phyloP scores from a whole-genome alignment of 2,888 invertebrate genomes.

The Perdita meconis region DNA sequence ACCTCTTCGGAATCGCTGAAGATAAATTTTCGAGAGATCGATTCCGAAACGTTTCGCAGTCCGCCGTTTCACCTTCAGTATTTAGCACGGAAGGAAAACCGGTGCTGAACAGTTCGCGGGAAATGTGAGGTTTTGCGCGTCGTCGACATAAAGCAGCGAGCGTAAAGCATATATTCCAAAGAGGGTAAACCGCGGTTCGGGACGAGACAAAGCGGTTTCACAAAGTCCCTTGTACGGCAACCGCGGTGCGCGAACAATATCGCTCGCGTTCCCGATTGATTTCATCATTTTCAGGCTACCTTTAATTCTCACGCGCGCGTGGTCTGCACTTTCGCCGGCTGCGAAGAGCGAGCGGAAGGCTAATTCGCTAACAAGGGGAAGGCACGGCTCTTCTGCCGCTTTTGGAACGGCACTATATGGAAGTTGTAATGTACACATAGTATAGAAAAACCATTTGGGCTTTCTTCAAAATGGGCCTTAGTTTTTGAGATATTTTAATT shows the following conservation, averaged over 20 bases:
- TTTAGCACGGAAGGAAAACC: slow-evolving; percentile 40
- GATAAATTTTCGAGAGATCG: not conserved
- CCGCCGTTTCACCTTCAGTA: slow-evolving; percentile 39
- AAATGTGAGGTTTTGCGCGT: no score
- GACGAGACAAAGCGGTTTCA: not conserved
- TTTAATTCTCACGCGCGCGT: not conserved
- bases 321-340: no score
- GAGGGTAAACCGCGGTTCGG: not conserved
- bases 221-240: not conserved
- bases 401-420: no score
- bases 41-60: slow-evolving; percentile 36
- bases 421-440: no score
- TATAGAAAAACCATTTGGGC: no score
- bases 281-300: slow-evolving; percentile 3
- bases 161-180: not conserved
- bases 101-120: slow-evolving; percentile 17
- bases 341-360: not conserved
- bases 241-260: not conserved
- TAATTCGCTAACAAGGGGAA: no score
- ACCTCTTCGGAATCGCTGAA: not conserved
- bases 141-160: no score
- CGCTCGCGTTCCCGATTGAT: not conserved
- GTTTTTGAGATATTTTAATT: no score
- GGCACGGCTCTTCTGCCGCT: no score
- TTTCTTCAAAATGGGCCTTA: no score